Base-by-base conservation (phyloP, 2,113 vertebrate genomes). In the Labrus mixtus region DNA sequence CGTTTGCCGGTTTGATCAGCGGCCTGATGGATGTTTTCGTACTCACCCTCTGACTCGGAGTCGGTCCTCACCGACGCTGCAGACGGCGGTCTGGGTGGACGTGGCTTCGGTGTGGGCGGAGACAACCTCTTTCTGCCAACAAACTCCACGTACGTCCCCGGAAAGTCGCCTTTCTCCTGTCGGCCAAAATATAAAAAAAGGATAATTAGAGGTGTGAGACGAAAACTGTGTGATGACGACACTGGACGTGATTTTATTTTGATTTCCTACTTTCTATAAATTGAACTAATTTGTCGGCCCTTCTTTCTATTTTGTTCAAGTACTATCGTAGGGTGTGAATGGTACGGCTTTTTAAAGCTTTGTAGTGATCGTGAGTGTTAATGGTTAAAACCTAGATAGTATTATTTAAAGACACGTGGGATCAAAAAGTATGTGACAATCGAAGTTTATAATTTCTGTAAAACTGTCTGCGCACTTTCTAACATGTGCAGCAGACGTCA, bases 61-160 rank as follows among this genome's bases (percentile, higher is more conserved):
- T 93, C 92, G 0, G 79, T 73, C 63, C 91, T 82, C 20, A 51
- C 87, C 0, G 96, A 96, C 0, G 96, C 92, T 0, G 96, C 95
- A 0, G 97, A 96, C 9, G 97, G 84, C 0, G 96, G 97, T 8
- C 96, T 92, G 74, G 95, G 95, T 39, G 95, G 94, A 0, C 96
- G 93, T 23, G 95, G 95, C 33, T 95, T 94, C 2, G 95, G 95
- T 0, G 95, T 94, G 0, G 96, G 96, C 8, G 96, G 93, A 0
- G 95, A 91, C 77, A 97, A 96, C 80, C 94, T 92, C 83, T 96
- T 95, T 0, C 95, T 95, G 33, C 96, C 96, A 3, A 97, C 85
- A 3, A 96, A 98, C 90, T 97, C 96, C 70, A 98, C 97, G 0
- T 97, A 98, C 0, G 96, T 97, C 25, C 97, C 96, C 0, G 97